phyloP scores from a whole-genome alignment of 2,888 invertebrate genomes.

The Ochropleura leucogaster region DNA sequence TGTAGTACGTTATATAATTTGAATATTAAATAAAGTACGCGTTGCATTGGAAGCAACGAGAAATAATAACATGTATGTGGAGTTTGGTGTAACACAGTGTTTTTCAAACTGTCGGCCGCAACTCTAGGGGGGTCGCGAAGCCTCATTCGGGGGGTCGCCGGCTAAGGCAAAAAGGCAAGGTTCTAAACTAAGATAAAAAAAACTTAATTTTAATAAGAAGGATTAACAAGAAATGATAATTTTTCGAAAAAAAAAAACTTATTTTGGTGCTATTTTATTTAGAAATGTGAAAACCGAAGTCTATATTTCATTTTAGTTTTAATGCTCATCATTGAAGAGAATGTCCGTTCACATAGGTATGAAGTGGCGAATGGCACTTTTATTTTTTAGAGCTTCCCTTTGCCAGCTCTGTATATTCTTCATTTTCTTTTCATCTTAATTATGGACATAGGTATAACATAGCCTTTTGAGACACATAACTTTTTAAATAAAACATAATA shows the following conservation, averaged over 20 bases:
- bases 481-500: conserved; percentile 51
- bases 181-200: too few relatives aligned
- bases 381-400: conserved; percentile 59
- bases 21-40: conserved; percentile 43
- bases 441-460: too few relatives aligned
- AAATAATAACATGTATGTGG: conserved; percentile 2
- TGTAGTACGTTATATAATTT: conserved; percentile 53
- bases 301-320: conserved; percentile 1
- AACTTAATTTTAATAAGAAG: neutral
- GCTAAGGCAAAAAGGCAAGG: too few relatives aligned
- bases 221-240: neutral
- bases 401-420: conserved; percentile 66
- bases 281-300: neutral
- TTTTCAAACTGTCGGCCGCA: neutral
- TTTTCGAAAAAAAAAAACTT: neutral
- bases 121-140: too few relatives aligned
- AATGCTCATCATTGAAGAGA: neutral
- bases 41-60: conserved; percentile 17
- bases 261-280: conserved; percentile 1
- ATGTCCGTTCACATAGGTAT: conserved; percentile 57
- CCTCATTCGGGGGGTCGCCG: too few relatives aligned
- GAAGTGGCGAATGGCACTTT: conserved; percentile 65
- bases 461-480: conserved; percentile 50
- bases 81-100: neutral
- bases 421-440: conserved; percentile 64